phyloP scores from a whole-genome alignment of 2,888 invertebrate species.

The Pyrrhia umbra region DNA sequence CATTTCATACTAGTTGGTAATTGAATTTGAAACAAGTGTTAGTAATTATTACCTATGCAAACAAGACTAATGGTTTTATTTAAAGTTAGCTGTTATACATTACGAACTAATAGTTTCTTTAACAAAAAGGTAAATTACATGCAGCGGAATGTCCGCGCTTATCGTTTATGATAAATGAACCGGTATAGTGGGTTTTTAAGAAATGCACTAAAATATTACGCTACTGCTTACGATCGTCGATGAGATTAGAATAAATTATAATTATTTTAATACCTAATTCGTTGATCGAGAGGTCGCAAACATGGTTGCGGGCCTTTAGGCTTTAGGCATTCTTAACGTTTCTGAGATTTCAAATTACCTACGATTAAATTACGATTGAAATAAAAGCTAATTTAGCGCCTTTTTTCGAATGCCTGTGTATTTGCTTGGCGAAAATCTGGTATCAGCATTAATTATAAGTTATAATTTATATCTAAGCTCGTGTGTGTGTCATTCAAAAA shows the following conservation, averaged over 20 bases:
- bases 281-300: not conserved
- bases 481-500: too few relatives aligned
- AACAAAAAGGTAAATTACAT: slow-evolving; percentile 52
- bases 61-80: slow-evolving; percentile 40
- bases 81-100: slow-evolving; percentile 27
- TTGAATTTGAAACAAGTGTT: slow-evolving; percentile 30
- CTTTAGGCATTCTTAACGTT: not conserved
- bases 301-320: not conserved
- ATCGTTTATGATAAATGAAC: slow-evolving; percentile 51
- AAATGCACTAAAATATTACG: slow-evolving; percentile 48
- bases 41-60: slow-evolving; percentile 35
- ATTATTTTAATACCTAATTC: slow-evolving; percentile 17
- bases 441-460: too few relatives aligned
- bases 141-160: slow-evolving; percentile 48
- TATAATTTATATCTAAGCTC: too few relatives aligned
- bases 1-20: slow-evolving; percentile 11
- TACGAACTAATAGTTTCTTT: slow-evolving; percentile 28
- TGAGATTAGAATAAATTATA: slow-evolving; percentile 49
- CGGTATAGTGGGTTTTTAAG: slow-evolving; percentile 38
- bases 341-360: not conserved
- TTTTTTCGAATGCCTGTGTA: too few relatives aligned
- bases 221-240: slow-evolving; percentile 34
- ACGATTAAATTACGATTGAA: too few relatives aligned
- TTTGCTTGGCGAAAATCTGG: too few relatives aligned
- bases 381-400: too few relatives aligned